Conservation (phyloP, 1,140 invertebrate genomes). For the Steinernema feltiae region DNA sequence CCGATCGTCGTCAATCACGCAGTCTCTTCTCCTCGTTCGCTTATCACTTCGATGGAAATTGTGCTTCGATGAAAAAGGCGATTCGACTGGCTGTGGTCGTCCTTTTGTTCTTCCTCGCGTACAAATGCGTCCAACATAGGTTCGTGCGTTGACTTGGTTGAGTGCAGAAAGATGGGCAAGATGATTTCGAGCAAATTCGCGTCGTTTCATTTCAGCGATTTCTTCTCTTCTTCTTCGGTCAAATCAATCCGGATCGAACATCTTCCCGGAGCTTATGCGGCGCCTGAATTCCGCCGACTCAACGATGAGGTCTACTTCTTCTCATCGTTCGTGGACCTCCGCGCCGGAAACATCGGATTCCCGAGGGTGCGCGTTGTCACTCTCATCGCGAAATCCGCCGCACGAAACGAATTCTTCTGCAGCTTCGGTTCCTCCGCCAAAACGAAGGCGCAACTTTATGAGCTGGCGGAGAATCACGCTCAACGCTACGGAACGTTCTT, state of each 20-base stretch:
- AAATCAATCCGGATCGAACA: no score
- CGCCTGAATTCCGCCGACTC: no score
- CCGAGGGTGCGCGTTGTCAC: neutral
- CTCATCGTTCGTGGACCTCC: neutral
- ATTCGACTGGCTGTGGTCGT: neutral
- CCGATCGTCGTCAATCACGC: no score
- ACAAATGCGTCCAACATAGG: neutral
- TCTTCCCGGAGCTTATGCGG: no score
- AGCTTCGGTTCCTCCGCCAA: neutral
- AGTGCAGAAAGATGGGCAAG: no score
- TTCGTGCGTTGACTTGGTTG: no score
- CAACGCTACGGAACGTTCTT: slow-evolving; percentile 55
- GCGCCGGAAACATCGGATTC: neutral
- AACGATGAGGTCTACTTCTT: neutral
- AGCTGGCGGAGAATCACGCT: slow-evolving; percentile 59
- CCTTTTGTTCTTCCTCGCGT: neutral
- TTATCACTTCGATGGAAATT: no score
- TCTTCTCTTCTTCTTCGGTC: no score
- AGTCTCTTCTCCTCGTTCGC: no score
- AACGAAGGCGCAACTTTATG: slow-evolving; percentile 41
- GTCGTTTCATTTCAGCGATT: no score
- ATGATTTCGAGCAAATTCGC: no score
- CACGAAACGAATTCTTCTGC: neutral
- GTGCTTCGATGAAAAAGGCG: neutral
- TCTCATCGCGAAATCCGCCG: neutral